Evolutionary conservation across 2,113 vertebrate genomes (phyloP).

Genomic region (Clarias macrocephalus): DNA sequence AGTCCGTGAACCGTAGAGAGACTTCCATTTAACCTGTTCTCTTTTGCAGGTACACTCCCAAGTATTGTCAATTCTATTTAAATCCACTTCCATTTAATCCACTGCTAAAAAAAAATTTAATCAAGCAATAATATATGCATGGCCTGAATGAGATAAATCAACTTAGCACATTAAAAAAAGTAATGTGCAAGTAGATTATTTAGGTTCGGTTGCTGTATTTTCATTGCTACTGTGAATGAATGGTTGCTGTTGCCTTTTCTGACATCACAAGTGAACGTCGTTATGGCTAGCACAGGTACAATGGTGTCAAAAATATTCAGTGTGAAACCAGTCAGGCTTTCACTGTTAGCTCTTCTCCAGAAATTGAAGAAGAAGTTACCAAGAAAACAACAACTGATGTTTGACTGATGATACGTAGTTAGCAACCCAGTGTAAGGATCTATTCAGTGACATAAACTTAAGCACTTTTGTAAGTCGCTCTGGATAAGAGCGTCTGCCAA

Average conservation of each 20-base stretch:
- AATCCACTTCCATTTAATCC: slow-evolving; percentile 8
- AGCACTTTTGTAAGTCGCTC: no score
- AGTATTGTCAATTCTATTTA: background rate
- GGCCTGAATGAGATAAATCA: background rate
- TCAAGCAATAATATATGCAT: background rate
- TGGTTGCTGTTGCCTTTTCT: background rate
- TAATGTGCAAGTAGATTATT: background rate
- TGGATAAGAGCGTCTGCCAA: no score
- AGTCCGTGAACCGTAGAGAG: no score
- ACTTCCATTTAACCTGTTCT: background rate
- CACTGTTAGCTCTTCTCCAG: background rate
- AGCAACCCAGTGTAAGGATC: no score
- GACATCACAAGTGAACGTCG: background rate
- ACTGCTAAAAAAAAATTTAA: background rate
- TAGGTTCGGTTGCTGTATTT: background rate
- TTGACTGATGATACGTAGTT: no score
- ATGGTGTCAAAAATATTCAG: background rate
- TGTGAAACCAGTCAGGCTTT: background rate
- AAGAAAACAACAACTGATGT: no score
- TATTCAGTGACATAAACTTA: no score
- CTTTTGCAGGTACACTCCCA: background rate
- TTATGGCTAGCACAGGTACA: background rate
- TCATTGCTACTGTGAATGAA: background rate
- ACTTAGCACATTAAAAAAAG: background rate
- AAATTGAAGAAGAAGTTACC: no score